These are phyloP conservation scores for Trachythela sp. DNA, from an alignment of 64 coral and sea anemone species.

Conservation along the genomic window DNA sequence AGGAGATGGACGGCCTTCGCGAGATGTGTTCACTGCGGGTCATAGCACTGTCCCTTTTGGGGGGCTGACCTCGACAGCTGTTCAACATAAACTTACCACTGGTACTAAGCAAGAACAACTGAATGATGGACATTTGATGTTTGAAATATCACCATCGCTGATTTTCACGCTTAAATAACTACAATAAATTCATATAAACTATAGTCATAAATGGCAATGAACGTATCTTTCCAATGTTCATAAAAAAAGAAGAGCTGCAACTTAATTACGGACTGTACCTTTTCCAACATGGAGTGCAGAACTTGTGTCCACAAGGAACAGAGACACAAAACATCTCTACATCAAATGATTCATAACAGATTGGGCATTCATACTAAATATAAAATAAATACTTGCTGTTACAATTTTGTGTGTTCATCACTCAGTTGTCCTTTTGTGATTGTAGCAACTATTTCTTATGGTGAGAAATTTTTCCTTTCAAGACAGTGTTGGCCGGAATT, in stretches of 20 bases:
- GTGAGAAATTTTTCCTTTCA: no score
- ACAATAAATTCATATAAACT: neutral
- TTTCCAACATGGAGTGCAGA: conserved; percentile 80
- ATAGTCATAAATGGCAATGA: neutral
- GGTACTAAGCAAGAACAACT: conserved; percentile 83
- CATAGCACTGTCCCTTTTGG: no score
- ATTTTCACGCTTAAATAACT: conserved; percentile 96
- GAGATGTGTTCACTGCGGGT: no score
- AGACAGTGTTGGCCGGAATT: neutral
- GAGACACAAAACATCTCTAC: conserved; percentile 51
- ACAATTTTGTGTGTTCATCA: no score
- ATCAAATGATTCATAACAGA: conserved; percentile 62
- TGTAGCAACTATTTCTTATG: no score
- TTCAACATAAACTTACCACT: conserved; percentile 87
- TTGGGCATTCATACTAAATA: conserved; percentile 59
- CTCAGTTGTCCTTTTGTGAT: no score
- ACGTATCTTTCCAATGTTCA: neutral
- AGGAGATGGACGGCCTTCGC: no score
- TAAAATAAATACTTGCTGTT: no score
- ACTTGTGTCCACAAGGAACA: conserved; percentile 71
- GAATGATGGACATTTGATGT: conserved; percentile 84
- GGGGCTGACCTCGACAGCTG: no score
- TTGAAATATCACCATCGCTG: conserved; percentile 74
- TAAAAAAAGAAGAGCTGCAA: neutral
- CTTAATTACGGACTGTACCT: no score